Base-by-base conservation (phyloP, 2,113 vertebrate species). In the Gambusia affinis region DNA sequence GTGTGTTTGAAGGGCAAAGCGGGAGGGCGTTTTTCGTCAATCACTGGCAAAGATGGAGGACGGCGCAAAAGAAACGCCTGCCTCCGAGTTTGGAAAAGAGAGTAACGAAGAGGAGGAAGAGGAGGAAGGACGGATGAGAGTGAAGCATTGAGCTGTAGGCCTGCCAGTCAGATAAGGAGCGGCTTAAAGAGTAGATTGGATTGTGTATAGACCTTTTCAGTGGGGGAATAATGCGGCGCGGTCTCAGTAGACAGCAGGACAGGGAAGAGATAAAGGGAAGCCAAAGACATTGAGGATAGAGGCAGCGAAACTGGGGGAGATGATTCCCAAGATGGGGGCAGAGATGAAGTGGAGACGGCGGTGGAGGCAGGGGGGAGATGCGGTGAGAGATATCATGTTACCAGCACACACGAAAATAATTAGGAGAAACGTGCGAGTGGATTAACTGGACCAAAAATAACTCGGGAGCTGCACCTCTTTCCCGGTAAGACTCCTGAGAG, bases 171-270 rank as follows among this genome's bases (percentile, higher is more conserved):
- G 92, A 93, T 91, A 93, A 93, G 88, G 64, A 80, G 76, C 74
- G 81, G 83, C 89, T 93, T 86, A 91, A 83, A 81, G 84, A 87
- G 80, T 61, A 66, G 78, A 83, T 88, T 89, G 91, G 91, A 88
- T 88, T 89, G 81, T 91, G 83, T 87, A 31, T 15, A 75, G 81
- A 74, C 75, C 82, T 83, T 79, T 88, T 79, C 70, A 76, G 66
- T 74, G 68, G 67, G 72, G 86, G 87, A 82, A 85, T 82, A 84
- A 86, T 74, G 82, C 72, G 51, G 78, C 12, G 64, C 76, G 47
- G 74, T 81, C 70, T 81, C 73, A 78, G 75, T 62, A 62, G 69
- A 83, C 44, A 70, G 73, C 78, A 76, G 69, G 75, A 85, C 78
- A 80, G 82, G 78, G 79, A 81, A 69, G 74, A 84, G 86, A 85